These are phyloP conservation scores for Xenus cinereus DNA, from an alignment of 2,113 vertebrate species.

Conservation along the genomic window DNA sequence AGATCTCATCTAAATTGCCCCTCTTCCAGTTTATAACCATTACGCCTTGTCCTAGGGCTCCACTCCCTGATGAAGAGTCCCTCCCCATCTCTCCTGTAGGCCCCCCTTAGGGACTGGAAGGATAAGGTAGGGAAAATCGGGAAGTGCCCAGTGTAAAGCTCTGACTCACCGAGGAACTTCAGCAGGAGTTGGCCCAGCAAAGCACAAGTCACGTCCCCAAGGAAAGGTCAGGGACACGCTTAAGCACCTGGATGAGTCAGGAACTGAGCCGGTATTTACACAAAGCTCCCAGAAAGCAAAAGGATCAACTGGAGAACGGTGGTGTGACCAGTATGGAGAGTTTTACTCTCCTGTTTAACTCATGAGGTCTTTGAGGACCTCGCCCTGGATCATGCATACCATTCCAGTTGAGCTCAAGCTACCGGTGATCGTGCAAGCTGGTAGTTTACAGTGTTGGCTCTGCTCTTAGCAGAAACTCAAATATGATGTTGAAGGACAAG, in stretches of 20 bases:
- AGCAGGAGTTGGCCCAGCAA: neutral
- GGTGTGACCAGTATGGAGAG: neutral
- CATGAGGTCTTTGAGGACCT: fast-evolving
- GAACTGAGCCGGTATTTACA: neutral
- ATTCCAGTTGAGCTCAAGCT: neutral
- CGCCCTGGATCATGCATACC: neutral
- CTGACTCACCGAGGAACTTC: neutral
- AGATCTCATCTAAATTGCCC: too few relatives aligned
- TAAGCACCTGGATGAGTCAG: neutral
- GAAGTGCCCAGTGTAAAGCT: neutral
- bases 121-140: neutral
- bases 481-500: neutral
- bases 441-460: neutral
- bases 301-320: fast-evolving
- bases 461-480: neutral
- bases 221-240: neutral
- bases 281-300: neutral
- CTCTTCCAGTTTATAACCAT: too few relatives aligned
- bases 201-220: neutral
- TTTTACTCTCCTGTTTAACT: neutral
- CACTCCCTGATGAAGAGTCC: too few relatives aligned
- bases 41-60: too few relatives aligned
- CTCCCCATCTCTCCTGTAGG: too few relatives aligned
- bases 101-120: too few relatives aligned
- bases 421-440: fast-evolving